Evolutionary conservation across 2,113 vertebrate genomes (phyloP), one percentile per base, ranked within the genome.

Genomic region (Clarias gariepinus): DNA sequence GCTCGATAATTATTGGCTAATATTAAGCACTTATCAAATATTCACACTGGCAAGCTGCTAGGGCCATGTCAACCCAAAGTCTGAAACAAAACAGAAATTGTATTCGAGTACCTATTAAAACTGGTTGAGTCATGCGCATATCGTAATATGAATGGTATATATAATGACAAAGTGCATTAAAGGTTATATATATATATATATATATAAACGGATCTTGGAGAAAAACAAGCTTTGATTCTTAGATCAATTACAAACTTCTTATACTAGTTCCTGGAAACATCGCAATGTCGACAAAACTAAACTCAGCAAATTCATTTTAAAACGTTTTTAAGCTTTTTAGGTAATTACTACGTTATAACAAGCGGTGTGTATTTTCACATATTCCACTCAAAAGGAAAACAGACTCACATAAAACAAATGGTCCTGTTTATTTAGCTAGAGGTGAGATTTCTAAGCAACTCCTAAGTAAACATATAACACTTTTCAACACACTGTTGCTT

Each of bases 391-490:
- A 87, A 74, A 89, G 79, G 83, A 84, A 82, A 77, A 82, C 58
- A 69, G 63, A 83, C 74, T 83, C 66, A 84, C 74, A 79, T 85
- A 78, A 83, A 86, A 89, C 90, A 91, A 91, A 91, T 89, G 89
- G 92, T 83, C 88, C 78, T 91, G 87, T 92, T 91, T 94, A 85
- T 92, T 92, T 83, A 87, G 69, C 63, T 30, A 74, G 84, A 84
- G 79, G 69, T 89, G 81, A 90, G 86, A 85, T 86, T 88, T 84
- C 33, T 68, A 28, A 82, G 83, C 66, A 71, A 21, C 28, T 21
- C 36, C 80, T 63, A 71, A 30, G 58, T 30, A 82, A 85, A 74
- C 18, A 57, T 57, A 52, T 12, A 53, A 4, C 60, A 41, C 7
- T 47, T 47, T 47, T 47, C 47, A 47, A 7, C 47, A 47, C 47